Evolutionary conservation across 2,888 invertebrate species (phyloP).

Genomic region (Acanthosoma haemorrhoidale): DNA sequence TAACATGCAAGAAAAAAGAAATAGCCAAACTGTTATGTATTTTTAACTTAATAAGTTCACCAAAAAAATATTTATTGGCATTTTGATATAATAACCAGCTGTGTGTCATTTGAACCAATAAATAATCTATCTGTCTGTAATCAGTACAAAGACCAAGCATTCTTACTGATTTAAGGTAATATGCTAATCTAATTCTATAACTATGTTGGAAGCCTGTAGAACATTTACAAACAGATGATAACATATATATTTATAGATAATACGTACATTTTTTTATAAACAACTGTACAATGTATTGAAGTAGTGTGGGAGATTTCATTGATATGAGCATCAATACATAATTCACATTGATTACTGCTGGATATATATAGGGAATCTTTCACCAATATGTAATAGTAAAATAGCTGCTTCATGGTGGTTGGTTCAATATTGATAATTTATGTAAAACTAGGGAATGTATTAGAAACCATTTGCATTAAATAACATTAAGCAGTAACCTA

Average conservation of each 20-base stretch:
- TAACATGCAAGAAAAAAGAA: constrained; percentile 14
- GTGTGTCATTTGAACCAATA: constrained; percentile 2
- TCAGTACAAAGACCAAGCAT: constrained; percentile 27
- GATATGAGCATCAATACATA: constrained; percentile 32
- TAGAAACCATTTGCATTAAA: too few species aligned
- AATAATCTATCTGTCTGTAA: not conserved
- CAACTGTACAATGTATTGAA: constrained; percentile 33
- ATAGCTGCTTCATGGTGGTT: too few species aligned
- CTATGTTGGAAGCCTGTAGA: constrained; percentile 39
- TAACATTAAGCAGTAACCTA: constrained; percentile 19
- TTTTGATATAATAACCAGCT: constrained; percentile 6
- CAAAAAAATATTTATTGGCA: not conserved
- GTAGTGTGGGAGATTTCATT: constrained; percentile 32
- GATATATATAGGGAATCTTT: not conserved
- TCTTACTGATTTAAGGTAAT: constrained; percentile 17
- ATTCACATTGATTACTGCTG: constrained; percentile 24
- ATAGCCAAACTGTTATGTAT: not conserved
- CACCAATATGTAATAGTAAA: too few species aligned
- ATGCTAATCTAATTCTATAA: constrained; percentile 36
- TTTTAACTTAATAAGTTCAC: not conserved
- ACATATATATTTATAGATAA: constrained; percentile 33
- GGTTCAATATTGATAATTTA: too few species aligned
- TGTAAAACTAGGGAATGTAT: too few species aligned
- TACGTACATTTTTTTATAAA: constrained; percentile 24
- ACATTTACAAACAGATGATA: constrained; percentile 37